phyloP scores from a whole-genome alignment of 2,113 vertebrate species.

The Lagopus muta region DNA sequence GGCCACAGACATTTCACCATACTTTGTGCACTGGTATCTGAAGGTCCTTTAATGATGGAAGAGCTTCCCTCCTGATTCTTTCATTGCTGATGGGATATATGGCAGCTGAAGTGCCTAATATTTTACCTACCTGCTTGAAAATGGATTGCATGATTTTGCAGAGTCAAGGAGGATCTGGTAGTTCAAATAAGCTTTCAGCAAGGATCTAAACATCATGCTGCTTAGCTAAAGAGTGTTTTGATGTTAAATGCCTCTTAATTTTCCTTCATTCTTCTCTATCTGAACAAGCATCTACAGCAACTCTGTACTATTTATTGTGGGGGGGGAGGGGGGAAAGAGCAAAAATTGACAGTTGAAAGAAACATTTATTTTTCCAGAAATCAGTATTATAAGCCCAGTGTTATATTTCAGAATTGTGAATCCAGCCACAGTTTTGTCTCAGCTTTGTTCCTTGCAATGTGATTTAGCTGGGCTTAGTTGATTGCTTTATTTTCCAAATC shows the following conservation, averaged over 20 bases:
- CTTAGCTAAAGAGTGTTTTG: neutral
- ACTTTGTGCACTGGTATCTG: no score
- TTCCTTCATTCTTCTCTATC: neutral
- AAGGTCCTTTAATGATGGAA: neutral
- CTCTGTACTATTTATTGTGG: neutral
- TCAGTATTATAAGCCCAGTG: neutral
- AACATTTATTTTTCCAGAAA: neutral
- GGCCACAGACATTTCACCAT: no score
- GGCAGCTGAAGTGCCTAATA: conserved; percentile 1
- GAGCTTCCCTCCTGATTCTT: neutral
- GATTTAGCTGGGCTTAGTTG: neutral
- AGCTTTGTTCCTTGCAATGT: neutral
- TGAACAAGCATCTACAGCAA: neutral
- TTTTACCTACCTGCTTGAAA: conserved; percentile 32
- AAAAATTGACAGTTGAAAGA: neutral
- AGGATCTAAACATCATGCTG: neutral
- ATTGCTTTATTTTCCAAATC: conserved; percentile 13
- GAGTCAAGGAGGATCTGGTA: conserved; percentile 1
- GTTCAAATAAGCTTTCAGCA: neutral
- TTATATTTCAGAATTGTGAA: neutral
- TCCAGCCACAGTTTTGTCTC: neutral
- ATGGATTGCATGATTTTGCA: conserved; percentile 13
- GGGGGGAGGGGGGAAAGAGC: neutral
- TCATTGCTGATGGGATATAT: conserved; percentile 5
- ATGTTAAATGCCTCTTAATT: conserved; percentile 23